Base-by-base conservation (phyloP, 2,888 invertebrate genomes). In the Uloborus plumipes region DNA sequence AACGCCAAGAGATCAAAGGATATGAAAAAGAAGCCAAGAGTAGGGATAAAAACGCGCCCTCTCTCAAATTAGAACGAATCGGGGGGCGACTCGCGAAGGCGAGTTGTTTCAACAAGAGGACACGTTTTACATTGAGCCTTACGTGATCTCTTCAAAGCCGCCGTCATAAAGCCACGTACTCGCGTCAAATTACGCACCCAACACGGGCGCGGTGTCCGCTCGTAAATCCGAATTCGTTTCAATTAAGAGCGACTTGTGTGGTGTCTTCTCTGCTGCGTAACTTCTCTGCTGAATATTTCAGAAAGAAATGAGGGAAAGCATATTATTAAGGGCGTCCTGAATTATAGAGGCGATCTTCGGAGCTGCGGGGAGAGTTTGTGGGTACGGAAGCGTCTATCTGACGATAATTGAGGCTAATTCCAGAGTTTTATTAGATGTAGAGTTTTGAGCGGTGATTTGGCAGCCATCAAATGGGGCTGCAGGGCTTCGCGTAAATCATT, bases 141-240 rank as follows among this genome's bases (percentile, higher is more conserved):
- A 80, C 79, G 79, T 80, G 79, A 67, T 26, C 53, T 59, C 65
- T 71, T 71, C 59, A 58, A 39, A 72, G 62, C 39, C 51, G 58
- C 69, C n/a, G 69, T 47, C 78, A 65, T 79, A 69, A 79, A 66
- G 64, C 53, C 79, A 80, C 79, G 79, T 73, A 59, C 47, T 51
- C 55, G 67, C 67, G 66, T 73, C 72, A 31, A 67, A 80, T 80
- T 80, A 80, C 72, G 73, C 50, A 14, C 20, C 47, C 49, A 50
- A 49, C 67, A 69, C 61, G 16, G 61, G 55, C 62, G 47, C 55
- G 58, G 61, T 50, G 51, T 49, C 18, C 20, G 50, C 64, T 67
- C 66, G 61, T 80, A 80, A 80, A 80, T 80, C 67, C 79, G 26
- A 59, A 80, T 80, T 80, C 79, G 79, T 80, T 80, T 80, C 79